Base-by-base conservation (phyloP, 2,113 vertebrate genomes). In the Caranx ignobilis region DNA sequence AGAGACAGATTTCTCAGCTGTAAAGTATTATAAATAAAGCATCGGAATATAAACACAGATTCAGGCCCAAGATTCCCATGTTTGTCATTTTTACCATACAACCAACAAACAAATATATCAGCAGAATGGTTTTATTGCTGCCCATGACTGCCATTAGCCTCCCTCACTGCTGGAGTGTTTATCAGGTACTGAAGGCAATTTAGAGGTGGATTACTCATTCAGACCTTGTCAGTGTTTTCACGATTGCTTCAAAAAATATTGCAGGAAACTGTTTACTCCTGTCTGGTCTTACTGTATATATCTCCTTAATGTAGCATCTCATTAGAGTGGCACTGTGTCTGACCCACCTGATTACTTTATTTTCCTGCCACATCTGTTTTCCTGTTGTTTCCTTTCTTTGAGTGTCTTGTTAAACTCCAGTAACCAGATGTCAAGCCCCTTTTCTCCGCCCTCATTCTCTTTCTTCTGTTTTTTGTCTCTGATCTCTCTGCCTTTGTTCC, bases 351-450 rank as follows among this genome's bases (percentile, higher is more conserved):
- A 88, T 87, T 88, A 72, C 68, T 18, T 71, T 85, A 48, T 73
- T 86, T 87, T 60, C 39, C 69, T 81, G 82, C 79, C 79, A 67
- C 75, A 73, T 69, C 41, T 84, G 48, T 55, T 82, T 81, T 54
- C 80, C 64, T n/a, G 11, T 35, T 63, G 61, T 79, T 69, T 82
- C 74, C 74, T 79, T 47, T 72, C 69, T 87, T 61, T 82, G 77
- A 87, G 84, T 59, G 70, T 81, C 87, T 92, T 87, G 84, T 91
- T 88, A 91, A 89, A 86, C 83, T 83, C 62, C 57, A 47, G 50
- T 68, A 90, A 87, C 82, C 90, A 89, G 79, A 86, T 87, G 83
- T 77, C 75, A 61, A 75, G 78, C 54, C 35, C 81, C 59, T 54
- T 72, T 69, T 62, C 83, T 77, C 71, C n/a, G 6, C 79, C 56